These are phyloP conservation scores for Siphlonurus alternatus DNA, from an alignment of 2,888 invertebrate genomes.

Conservation along the genomic window DNA sequence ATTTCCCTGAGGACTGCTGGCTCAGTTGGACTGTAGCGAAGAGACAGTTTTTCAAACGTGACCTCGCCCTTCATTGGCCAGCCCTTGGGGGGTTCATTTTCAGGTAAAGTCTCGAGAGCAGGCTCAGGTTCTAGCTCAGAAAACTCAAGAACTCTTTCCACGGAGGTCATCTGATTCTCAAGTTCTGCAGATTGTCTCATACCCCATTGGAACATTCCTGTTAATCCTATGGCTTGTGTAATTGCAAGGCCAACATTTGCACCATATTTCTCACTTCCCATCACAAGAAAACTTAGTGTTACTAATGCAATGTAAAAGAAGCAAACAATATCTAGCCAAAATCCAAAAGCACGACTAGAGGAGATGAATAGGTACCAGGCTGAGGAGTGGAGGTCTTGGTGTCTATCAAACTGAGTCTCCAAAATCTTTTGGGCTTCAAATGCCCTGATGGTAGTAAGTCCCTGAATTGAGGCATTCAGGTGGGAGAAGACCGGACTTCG, in stretches of 20 bases:
- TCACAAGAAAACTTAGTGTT: conserved; percentile 65
- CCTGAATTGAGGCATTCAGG: conserved; percentile 59
- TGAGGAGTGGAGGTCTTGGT: conserved; percentile 60
- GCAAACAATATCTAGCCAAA: conserved; percentile 81
- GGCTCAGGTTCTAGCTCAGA: conserved; percentile 29
- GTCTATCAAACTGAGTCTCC: conserved; percentile 33
- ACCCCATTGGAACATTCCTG: conserved; percentile 35
- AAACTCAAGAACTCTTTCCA: conserved; percentile 35
- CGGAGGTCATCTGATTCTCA: conserved; percentile 23
- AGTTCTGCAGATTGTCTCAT: conserved; percentile 32
- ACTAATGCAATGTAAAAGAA: conserved; percentile 71
- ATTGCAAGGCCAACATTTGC: conserved; percentile 23
- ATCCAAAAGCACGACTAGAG: conserved; percentile 82
- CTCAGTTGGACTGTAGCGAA: conserved; percentile 24
- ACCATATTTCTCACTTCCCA: conserved; percentile 34
- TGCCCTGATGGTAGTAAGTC: conserved; percentile 63
- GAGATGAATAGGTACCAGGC: conserved; percentile 85
- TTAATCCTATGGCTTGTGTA: conserved; percentile 23
- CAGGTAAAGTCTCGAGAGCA: conserved; percentile 20
- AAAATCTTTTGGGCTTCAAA: conserved; percentile 50
- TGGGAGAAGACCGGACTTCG: conserved; percentile 74
- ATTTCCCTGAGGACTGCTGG: conserved; percentile 29
- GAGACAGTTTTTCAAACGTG: conserved; percentile 23
- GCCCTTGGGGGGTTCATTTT: conserved; percentile 10
- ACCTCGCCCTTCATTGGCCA: conserved; percentile 28